Evolutionary conservation across 2,888 invertebrate species (phyloP).

Genomic region (Philhelius pedissequus): DNA sequence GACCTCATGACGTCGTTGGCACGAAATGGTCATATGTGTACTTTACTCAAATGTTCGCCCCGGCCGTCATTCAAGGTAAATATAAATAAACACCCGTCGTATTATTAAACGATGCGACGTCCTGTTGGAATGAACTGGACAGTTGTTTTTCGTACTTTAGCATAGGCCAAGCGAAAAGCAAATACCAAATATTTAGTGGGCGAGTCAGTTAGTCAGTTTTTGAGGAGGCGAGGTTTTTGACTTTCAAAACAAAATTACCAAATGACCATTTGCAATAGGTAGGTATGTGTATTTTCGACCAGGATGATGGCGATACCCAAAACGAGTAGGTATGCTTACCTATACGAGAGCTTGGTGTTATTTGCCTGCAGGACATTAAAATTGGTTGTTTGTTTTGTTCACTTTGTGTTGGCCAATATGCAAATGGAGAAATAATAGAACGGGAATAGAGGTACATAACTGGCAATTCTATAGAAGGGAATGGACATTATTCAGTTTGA

Average conservation of each 20-base stretch:
- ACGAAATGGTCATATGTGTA: slow-evolving; percentile 55
- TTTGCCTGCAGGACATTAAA: slow-evolving; percentile 15
- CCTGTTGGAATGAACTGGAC: background rate
- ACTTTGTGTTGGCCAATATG: slow-evolving; percentile 42
- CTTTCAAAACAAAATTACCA: slow-evolving; percentile 55
- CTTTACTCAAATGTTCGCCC: slow-evolving; percentile 28
- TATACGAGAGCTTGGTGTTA: background rate
- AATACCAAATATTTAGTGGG: slow-evolving; percentile 66
- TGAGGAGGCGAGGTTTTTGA: slow-evolving; percentile 26
- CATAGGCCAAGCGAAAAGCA: slow-evolving; percentile 33
- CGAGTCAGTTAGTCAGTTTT: slow-evolving; percentile 56
- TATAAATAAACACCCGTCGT: slow-evolving; percentile 67
- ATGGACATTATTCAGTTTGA: background rate
- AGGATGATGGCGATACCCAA: background rate
- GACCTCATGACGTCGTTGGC: slow-evolving; percentile 4
- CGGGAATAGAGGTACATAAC: background rate
- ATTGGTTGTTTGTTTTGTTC: slow-evolving; percentile 20
- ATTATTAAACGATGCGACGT: slow-evolving; percentile 57
- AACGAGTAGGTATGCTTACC: background rate
- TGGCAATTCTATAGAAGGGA: background rate
- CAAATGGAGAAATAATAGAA: slow-evolving; percentile 36
- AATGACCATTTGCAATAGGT: slow-evolving; percentile 57
- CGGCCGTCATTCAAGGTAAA: slow-evolving; percentile 31
- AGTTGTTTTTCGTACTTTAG: background rate
- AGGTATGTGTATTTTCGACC: no score